Percentiles rank a stretch among this genome's conserved stretches.
Conservation (phyloP, 2,797 vertebrate species). For the Borostomias antarcticus region DNA sequence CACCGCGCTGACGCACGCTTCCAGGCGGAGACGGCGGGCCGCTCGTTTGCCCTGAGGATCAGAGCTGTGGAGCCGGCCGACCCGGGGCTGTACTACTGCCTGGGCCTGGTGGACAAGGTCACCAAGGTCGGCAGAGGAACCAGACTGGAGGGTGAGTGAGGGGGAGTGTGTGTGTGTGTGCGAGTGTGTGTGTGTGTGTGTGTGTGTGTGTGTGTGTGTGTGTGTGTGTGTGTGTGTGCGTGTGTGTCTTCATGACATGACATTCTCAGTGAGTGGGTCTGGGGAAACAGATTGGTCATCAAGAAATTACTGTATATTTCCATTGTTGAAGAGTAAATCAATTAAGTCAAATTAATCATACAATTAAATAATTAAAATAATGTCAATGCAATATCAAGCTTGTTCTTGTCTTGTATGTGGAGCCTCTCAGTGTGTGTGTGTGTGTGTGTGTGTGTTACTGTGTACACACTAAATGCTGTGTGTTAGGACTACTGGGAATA, state of each 20-base stretch:
- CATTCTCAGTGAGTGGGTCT: too few relatives aligned
- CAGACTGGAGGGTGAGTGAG: not conserved
- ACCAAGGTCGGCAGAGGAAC: not conserved
- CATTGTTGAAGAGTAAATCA: too few relatives aligned
- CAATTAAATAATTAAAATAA: too few relatives aligned
- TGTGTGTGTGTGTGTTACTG: too few relatives aligned
- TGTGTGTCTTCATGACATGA: not conserved
- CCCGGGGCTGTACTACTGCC: slow-evolving; percentile 5
- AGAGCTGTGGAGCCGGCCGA: not conserved
- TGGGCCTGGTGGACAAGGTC: not conserved
- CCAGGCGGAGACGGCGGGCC: not conserved
- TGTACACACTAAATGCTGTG: too few relatives aligned
- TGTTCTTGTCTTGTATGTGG: too few relatives aligned
- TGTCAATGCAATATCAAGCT: too few relatives aligned
- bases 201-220: not conserved
- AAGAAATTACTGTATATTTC: too few relatives aligned
- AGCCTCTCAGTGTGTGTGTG: too few relatives aligned
- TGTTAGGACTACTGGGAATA: too few relatives aligned
- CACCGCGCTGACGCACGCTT: not conserved
- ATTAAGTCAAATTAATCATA: too few relatives aligned
- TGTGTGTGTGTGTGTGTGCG: not conserved
- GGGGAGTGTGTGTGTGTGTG: not conserved
- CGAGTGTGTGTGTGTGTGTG: not conserved
- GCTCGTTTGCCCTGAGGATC: slow-evolving; percentile 1
- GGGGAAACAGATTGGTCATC: too few relatives aligned